Percentiles rank a stretch among this genome's conserved stretches.
Conservation (phyloP, 2,888 invertebrate genomes). For the Hipparchia semele region DNA sequence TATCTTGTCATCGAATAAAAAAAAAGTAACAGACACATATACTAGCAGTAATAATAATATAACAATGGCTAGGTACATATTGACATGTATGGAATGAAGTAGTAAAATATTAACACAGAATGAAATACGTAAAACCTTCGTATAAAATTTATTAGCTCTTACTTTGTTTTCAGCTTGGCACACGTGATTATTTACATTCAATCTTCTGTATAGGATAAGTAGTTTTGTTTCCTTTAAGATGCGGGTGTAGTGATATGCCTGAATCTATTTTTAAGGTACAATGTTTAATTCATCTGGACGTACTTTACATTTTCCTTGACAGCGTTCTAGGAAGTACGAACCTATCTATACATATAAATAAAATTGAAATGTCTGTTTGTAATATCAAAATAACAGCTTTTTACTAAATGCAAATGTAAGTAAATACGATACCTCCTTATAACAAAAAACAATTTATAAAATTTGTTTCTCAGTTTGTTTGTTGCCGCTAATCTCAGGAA, state of each 20-base stretch:
- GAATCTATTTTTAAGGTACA: conserved; percentile 27
- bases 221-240: conserved; percentile 13
- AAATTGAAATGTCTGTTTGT: too few species aligned
- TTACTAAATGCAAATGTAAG: too few species aligned
- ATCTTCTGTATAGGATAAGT: conserved; percentile 15
- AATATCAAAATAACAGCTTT: too few species aligned
- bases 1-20: too few species aligned
- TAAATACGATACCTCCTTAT: too few species aligned
- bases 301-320: conserved; percentile 29
- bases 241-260: conserved; percentile 19
- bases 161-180: conserved; percentile 18
- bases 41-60: too few species aligned
- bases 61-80: background rate
- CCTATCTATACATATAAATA: background rate
- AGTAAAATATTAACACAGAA: conserved; percentile 19
- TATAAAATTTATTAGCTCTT: conserved; percentile 19
- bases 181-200: conserved; percentile 22
- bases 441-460: too few species aligned
- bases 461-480: too few species aligned
- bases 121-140: conserved; percentile 1
- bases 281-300: conserved; percentile 29
- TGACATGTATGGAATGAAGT: background rate
- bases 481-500: too few species aligned
- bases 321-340: conserved; percentile 21
- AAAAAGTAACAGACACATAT: too few species aligned